Evolutionary conservation across 2,888 invertebrate genomes (phyloP).

Genomic region (Punctoribates punctum): DNA sequence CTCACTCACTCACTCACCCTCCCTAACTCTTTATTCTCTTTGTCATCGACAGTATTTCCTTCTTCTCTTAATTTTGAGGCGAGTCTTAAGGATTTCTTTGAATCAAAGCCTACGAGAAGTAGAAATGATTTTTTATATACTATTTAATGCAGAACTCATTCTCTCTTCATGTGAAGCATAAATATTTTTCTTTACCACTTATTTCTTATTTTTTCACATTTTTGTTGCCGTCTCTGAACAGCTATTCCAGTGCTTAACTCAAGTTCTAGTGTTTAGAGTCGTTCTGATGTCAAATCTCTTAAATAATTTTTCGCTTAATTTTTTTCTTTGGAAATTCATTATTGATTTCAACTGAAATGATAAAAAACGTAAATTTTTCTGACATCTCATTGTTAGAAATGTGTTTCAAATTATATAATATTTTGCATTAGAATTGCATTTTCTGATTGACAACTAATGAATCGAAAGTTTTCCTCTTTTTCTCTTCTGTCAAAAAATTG

Average conservation of each 20-base stretch:
- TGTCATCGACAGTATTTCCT: too few relatives aligned
- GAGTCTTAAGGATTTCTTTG: constrained; percentile 39
- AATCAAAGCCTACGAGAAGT: neutral
- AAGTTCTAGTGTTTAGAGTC: too few relatives aligned
- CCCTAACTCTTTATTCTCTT: neutral
- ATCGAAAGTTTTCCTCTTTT: neutral
- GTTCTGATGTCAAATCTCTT: neutral
- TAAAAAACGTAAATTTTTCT: neutral
- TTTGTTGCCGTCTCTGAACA: too few relatives aligned
- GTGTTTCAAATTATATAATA: neutral
- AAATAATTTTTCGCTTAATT: neutral
- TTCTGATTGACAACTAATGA: constrained; percentile 31
- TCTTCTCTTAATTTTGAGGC: constrained; percentile 42
- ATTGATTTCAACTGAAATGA: constrained; percentile 12
- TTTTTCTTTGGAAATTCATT: neutral
- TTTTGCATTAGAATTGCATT: neutral
- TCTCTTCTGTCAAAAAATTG: constrained; percentile 33
- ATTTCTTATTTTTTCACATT: too few relatives aligned
- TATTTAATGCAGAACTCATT: neutral
- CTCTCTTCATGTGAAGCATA: too few relatives aligned
- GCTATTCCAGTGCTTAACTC: too few relatives aligned
- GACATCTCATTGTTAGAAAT: constrained; percentile 1
- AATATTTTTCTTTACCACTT: too few relatives aligned
- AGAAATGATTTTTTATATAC: neutral
- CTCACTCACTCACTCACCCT: constrained; percentile 28